Conservation (phyloP, 2,797 vertebrate genomes). For the Eospalax fontanierii region DNA sequence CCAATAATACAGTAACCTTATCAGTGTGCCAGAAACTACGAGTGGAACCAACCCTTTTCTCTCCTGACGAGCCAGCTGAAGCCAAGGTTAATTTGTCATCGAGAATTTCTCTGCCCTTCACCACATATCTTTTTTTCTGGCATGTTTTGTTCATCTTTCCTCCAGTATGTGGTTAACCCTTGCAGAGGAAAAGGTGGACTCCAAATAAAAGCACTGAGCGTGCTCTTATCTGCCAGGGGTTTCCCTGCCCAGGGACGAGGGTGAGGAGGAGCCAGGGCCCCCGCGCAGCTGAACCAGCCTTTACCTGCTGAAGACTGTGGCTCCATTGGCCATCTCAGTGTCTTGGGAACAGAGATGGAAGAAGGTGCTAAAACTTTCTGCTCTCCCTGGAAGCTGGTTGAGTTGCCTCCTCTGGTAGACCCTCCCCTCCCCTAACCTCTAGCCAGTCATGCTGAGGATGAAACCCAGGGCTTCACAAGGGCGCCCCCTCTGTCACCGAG, state of each 20-base stretch:
- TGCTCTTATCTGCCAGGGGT: background rate
- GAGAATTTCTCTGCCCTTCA: constrained; percentile 16
- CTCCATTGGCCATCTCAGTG: fast-evolving
- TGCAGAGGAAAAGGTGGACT: constrained; percentile 5
- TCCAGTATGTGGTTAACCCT: background rate
- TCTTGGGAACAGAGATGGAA: background rate
- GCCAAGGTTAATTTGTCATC: constrained; percentile 40
- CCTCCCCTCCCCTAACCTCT: background rate
- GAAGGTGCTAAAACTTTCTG: background rate
- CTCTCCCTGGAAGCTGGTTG: background rate
- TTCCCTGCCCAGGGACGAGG: background rate
- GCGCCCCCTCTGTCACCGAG: background rate
- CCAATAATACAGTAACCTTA: background rate
- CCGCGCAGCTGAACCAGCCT: fast-evolving
- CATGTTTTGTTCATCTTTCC: background rate
- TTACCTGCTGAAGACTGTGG: background rate
- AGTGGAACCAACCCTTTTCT: constrained; percentile 45
- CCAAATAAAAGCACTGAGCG: background rate
- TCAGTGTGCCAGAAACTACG: constrained; percentile 10
- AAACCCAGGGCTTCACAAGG: background rate
- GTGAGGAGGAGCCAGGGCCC: background rate
- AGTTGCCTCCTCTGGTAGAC: background rate
- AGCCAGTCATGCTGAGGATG: background rate
- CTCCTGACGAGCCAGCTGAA: background rate
- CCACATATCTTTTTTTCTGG: constrained; percentile 40